phyloP scores from a whole-genome alignment of 2,113 vertebrate genomes.

The Buteo buteo region DNA sequence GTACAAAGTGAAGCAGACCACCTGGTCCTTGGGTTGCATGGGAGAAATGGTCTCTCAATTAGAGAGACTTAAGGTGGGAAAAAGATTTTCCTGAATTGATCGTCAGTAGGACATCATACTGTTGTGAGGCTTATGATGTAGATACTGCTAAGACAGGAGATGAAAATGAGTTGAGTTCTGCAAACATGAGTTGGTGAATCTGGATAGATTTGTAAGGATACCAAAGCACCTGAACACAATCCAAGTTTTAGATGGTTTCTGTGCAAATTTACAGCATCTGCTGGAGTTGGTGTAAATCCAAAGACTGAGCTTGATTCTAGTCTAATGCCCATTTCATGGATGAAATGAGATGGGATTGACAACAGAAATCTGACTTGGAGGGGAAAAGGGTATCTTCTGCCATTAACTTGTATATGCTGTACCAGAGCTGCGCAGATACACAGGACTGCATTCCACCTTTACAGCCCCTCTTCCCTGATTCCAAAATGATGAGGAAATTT shows the following conservation, averaged over 20 bases:
- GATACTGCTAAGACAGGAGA: not conserved
- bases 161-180: not conserved
- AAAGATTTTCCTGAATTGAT: not conserved
- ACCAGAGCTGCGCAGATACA: not conserved
- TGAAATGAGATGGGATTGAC: not conserved
- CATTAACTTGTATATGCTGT: not conserved
- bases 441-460: constrained; percentile 3
- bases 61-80: not conserved
- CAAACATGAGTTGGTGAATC: not conserved
- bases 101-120: not conserved
- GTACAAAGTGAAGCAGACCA: constrained; percentile 28
- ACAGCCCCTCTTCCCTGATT: not conserved
- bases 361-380: constrained; percentile 16
- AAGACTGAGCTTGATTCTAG: not conserved
- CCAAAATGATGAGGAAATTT: not conserved
- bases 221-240: not conserved
- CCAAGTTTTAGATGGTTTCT: constrained; percentile 28
- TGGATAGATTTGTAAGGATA: not conserved
- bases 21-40: not conserved
- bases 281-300: not conserved
- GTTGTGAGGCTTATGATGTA: not conserved
- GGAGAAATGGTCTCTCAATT: not conserved
- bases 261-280: constrained; percentile 45
- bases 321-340: not conserved
- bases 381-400: not conserved